Conservation (phyloP, 2,888 invertebrate genomes). For the Euproctis similis region DNA sequence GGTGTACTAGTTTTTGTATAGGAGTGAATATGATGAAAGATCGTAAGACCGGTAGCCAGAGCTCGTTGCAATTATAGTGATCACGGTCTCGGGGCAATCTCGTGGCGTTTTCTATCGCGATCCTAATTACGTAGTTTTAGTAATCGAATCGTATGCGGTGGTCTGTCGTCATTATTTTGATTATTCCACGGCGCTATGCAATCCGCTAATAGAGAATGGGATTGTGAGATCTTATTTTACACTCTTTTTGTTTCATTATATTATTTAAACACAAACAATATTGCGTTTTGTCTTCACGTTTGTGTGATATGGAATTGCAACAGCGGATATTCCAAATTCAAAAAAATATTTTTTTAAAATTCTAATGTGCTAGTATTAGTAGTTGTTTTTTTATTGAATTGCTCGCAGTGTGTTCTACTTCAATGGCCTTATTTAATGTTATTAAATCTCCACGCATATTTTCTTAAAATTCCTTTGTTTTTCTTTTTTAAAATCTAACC, state of each 20-base stretch:
- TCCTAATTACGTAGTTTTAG: conserved; percentile 62
- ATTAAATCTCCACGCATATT: too few relatives aligned
- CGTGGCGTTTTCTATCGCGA: conserved; percentile 36
- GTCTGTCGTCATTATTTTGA: conserved; percentile 62
- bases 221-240: conserved; percentile 17
- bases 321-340: too few relatives aligned
- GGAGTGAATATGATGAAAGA: conserved; percentile 39
- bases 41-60: conserved; percentile 66
- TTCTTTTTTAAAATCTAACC: too few relatives aligned
- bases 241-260: conserved; percentile 15
- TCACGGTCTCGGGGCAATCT: conserved; percentile 53
- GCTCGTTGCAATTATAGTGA: conserved; percentile 56
- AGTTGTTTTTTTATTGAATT: too few relatives aligned
- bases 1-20: conserved; percentile 13
- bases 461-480: too few relatives aligned
- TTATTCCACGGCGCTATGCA: conserved; percentile 36
- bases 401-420: too few relatives aligned
- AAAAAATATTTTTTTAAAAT: too few relatives aligned
- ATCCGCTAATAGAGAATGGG: conserved; percentile 45
- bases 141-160: conserved; percentile 64
- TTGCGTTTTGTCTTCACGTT: too few relatives aligned
- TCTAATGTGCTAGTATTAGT: too few relatives aligned
- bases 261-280: too few relatives aligned
- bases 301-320: too few relatives aligned
- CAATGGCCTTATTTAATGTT: too few relatives aligned